Evolutionary conservation across 2,797 vertebrate genomes (phyloP), one percentile per base, ranked within the genome.

Genomic region (Euthynnus affinis): DNA sequence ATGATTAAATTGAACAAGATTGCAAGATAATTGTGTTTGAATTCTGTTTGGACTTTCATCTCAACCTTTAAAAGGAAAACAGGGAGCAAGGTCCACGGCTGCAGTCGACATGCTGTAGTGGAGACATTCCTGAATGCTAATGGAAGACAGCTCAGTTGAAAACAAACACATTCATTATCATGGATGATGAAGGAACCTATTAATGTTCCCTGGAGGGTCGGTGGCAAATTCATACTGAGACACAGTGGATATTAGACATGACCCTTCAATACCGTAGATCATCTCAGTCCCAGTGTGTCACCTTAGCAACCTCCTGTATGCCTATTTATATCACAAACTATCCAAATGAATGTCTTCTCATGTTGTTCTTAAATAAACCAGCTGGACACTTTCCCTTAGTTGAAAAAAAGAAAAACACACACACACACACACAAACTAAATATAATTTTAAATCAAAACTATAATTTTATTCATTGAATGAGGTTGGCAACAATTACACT

Each of bases 181-280:
- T 49, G 5, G 59, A 71, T 77, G 85, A 89, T 63, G 71, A 64
- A 73, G 42, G 51, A 81, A 71, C 58, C 70, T 79, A 70, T 69
- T 85, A 83, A 73, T 78, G 73, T 75, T 79, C 52, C 66, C 73
- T 93, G 49, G 74, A 92, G 89, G 32, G 77, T 90, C 22, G 34
- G 89, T 92, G 92, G 60, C 80, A 92, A 90, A 94, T 91, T 94
- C 90, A 90, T 82, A 37, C 55, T 9, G 70, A 78, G 67, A 85
- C 82, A 74, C 25, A 18, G 46, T 18, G 62, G 77, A 70, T 76
- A 93, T 92, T 92, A 87, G 79, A 87, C 72, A 75, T 25, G 18
- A 48, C 27, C n/a, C 81, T 81, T 81, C 70, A 89, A 64, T 74
- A 66, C 75, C 6, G 56, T 92, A 86, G 20, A 91, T 93, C 90